Conservation (phyloP, 2,113 vertebrate genomes). For the Chaetops frenatus region DNA sequence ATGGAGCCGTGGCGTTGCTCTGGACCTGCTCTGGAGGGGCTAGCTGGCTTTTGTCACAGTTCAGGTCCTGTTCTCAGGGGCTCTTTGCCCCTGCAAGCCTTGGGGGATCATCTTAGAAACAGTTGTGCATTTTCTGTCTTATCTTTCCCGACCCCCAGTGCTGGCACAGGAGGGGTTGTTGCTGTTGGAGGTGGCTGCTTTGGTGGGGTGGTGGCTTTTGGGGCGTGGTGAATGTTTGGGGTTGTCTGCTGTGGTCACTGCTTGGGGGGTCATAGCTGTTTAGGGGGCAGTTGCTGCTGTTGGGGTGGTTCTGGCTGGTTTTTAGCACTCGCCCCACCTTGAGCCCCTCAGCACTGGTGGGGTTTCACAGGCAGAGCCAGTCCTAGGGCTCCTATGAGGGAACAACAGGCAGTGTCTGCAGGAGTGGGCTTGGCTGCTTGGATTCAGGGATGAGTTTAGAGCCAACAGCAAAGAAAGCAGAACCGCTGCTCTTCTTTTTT, state of each 20-base stretch:
- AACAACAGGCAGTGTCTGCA: neutral
- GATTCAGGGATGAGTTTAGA: neutral
- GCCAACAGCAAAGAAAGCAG: neutral
- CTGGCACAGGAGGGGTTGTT: neutral
- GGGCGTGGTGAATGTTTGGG: neutral
- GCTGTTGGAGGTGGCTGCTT: neutral
- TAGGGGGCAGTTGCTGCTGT: neutral
- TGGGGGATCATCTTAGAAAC: neutral
- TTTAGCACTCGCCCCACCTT: too few relatives aligned
- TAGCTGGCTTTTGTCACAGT: fast-evolving
- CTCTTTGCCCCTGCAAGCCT: neutral
- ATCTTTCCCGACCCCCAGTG: fast-evolving
- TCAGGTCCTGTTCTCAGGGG: fast-evolving
- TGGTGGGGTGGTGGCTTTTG: neutral
- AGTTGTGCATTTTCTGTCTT: fast-evolving
- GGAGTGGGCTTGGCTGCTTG: fast-evolving
- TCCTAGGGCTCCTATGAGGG: neutral
- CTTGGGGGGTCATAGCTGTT: neutral
- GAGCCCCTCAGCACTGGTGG: neutral
- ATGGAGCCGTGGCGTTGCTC: fast-evolving
- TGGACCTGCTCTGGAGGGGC: neutral
- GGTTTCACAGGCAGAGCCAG: neutral
- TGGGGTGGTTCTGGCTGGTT: neutral
- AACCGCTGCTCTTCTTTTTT: too few relatives aligned
- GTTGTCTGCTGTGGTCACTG: neutral